Base-by-base conservation (phyloP, 2,888 invertebrate genomes). In the Capitulum mitella region DNA sequence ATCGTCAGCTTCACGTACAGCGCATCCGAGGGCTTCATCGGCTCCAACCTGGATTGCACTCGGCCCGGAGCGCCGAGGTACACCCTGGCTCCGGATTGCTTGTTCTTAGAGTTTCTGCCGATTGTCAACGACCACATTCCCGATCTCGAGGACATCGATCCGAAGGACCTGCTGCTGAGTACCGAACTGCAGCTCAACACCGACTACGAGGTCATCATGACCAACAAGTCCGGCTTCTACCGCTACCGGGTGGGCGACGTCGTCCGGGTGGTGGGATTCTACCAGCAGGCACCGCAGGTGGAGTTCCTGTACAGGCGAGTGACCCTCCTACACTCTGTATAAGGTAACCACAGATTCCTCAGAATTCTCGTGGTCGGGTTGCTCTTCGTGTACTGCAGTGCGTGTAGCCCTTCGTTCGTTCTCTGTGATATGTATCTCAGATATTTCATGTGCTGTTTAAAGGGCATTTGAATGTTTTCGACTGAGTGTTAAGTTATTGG, bases 81-180 rank as follows among this genome's bases (percentile, higher is more conserved):
- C 64, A 37, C 64, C 3, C 82, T 85, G 70, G 81, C 83, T 19
- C 85, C 84, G 5, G 79, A 81, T 6, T 82, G 83, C 40, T 84
- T 84, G 83, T 85, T 85, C 82, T 85, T 83, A 81, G 85, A 85
- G 81, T 84, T 85, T 78, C 85, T 85, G 43, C 85, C 85, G 14
- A 81, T 84, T 22, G 19, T n/a, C 16, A 81, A 83, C 48, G 80
- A 64, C 64, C 34, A 22, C 19, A 37, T 64, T 32, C 64, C 37
- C 5, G 64, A 64, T 3, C 34, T 37, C n/a, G 64, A n/a, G 5
- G 64, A 64, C 34, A 64, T 64, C 34, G 5, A 16, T 6, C 64
- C 64, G 3, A 0, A 64, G 34, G 34, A 64, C 3, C 64, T 64
- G 34, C 34, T 64, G 64, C 82, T 82, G 29, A 19, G 26, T 19